Evolutionary conservation across 2,113 vertebrate species (phyloP).

Genomic region (Gallinago paraguaiae): DNA sequence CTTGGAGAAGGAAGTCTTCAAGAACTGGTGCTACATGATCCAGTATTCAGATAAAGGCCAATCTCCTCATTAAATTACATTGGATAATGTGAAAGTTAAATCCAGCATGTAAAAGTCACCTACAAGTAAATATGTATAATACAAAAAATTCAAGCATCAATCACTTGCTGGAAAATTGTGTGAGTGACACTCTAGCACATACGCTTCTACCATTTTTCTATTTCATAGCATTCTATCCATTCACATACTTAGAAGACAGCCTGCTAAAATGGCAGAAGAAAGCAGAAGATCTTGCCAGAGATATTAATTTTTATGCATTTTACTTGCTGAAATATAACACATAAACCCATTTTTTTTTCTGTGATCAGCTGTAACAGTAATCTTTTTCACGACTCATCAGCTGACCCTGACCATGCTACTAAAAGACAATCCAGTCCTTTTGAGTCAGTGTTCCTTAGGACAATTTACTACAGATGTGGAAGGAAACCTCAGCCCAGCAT

Average conservation of each 20-base stretch:
- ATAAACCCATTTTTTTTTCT: not conserved
- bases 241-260: not conserved
- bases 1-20: not conserved
- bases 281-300: not conserved
- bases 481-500: slow-evolving; percentile 51
- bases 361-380: not conserved
- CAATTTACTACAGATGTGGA: slow-evolving; percentile 60
- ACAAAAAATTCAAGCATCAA: not conserved
- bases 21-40: not conserved
- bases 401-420: not conserved
- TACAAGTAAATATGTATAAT: not conserved
- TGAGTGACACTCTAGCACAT: not conserved
- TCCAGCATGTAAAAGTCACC: not conserved
- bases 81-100: not conserved
- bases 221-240: not conserved
- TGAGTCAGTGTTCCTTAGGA: slow-evolving; percentile 12
- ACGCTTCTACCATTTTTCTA: not conserved
- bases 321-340: not conserved
- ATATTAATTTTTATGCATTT: not conserved
- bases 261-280: not conserved
- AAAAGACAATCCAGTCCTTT: slow-evolving; percentile 17
- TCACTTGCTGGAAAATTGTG: not conserved
- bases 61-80: not conserved
- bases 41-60: not conserved
- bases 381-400: slow-evolving; percentile 9